A percentile compares a stretch with the other conserved stretches of the same genome.
Evolutionary conservation across 2,113 vertebrate species (phyloP).

Genomic region (Bos indicus): DNA sequence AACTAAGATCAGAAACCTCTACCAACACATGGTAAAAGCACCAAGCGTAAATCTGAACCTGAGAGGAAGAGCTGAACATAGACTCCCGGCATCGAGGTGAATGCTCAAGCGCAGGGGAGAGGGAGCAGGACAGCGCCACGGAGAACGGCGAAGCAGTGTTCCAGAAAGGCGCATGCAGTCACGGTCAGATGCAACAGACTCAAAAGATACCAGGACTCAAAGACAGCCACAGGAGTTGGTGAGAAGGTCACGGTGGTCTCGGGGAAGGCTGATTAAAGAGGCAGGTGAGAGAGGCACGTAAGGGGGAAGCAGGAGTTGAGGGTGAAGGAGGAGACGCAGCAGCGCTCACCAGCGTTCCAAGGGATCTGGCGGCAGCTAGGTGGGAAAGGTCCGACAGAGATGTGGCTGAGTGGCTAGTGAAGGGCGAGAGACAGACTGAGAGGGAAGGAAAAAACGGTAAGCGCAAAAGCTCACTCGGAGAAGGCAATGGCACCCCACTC

Average conservation of each 20-base stretch:
- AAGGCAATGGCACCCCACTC: too few species aligned
- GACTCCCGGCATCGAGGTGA: not conserved
- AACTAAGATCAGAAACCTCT: not conserved
- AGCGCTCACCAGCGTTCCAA: not conserved
- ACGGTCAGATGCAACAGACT: not conserved
- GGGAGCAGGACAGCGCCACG: not conserved
- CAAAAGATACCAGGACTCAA: not conserved
- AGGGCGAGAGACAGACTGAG: not conserved
- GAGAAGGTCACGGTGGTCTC: not conserved
- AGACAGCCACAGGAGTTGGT: not conserved
- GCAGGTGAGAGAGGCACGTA: not conserved
- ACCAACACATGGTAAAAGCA: not conserved
- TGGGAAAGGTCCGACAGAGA: not conserved
- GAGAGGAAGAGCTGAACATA: not conserved
- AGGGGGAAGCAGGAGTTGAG: fast-evolving
- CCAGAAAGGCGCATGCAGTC: not conserved
- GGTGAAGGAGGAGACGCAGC: not conserved
- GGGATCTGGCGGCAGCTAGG: not conserved
- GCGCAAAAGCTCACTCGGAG: not conserved
- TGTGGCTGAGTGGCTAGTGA: too few species aligned
- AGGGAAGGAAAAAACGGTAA: not conserved
- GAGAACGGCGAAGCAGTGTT: not conserved
- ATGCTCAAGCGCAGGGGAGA: fast-evolving
- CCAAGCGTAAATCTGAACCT: not conserved
- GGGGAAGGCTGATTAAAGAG: not conserved